Percentiles rank a stretch among this genome's conserved stretches.
phyloP scores from a whole-genome alignment of 2,113 vertebrate species.

The Boulengeromyrus knoepffleri region DNA sequence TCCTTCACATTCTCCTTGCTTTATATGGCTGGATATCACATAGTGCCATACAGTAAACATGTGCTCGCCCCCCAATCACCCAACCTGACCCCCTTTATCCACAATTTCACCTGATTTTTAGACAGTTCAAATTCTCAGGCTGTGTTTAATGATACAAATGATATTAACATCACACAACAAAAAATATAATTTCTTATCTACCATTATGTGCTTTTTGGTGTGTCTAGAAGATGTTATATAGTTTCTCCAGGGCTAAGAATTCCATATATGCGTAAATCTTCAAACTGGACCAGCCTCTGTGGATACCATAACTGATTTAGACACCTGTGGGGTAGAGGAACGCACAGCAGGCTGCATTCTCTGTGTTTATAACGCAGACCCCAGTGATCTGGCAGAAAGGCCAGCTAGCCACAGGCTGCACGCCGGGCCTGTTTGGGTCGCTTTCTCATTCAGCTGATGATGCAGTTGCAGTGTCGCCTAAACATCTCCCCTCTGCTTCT shows the following conservation, averaged over 20 bases:
- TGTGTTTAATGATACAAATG: neutral
- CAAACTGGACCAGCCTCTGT: neutral
- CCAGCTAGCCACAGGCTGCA: neutral
- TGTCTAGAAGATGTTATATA: neutral
- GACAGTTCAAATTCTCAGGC: neutral
- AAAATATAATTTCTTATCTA: neutral
- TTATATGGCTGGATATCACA: neutral
- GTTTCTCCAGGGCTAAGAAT: neutral
- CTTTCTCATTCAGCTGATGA: neutral
- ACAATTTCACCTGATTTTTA: neutral
- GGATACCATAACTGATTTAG: neutral
- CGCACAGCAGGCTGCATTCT: neutral
- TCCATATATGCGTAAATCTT: neutral
- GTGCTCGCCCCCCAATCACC: neutral
- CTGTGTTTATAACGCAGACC: neutral
- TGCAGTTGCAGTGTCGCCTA: neutral
- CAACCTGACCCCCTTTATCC: neutral
- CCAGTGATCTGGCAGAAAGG: neutral
- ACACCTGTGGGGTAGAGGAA: neutral
- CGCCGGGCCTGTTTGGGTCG: neutral
- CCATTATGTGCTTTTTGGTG: neutral
- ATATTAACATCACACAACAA: neutral
- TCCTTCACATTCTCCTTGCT: neutral
- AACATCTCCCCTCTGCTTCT: neutral
- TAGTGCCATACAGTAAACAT: neutral